These are phyloP conservation scores for Argyra leucocephala DNA, from an alignment of 2,888 invertebrate genomes.

Conservation along the genomic window DNA sequence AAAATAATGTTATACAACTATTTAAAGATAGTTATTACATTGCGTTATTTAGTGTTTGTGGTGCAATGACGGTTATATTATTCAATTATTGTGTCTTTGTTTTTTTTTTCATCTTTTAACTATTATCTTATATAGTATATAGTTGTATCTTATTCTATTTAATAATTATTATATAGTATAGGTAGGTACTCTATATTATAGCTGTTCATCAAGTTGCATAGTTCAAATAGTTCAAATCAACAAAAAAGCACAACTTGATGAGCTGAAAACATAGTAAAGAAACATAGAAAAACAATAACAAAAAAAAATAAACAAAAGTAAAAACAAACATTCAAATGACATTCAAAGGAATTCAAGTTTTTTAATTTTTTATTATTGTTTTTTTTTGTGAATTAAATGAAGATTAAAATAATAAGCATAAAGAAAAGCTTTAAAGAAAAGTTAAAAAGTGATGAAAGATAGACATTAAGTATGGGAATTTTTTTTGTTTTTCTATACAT, in stretches of 20 bases:
- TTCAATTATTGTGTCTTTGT: neutral
- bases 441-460: too few species aligned
- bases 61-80: neutral
- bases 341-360: neutral
- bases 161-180: neutral
- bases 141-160: too few species aligned
- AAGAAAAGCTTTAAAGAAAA: too few species aligned
- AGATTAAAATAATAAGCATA: too few species aligned
- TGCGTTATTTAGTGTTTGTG: neutral
- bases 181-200: neutral
- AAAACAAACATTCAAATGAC: neutral
- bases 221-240: slow-evolving; percentile 11
- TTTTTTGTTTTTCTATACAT: too few species aligned
- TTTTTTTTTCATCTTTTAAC: neutral
- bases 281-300: neutral
- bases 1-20: too few species aligned
- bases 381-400: too few species aligned
- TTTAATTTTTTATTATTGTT: too few species aligned
- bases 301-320: neutral
- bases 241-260: neutral
- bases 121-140: neutral
- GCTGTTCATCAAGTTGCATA: neutral
- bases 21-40: too few species aligned
- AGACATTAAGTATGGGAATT: too few species aligned
- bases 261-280: neutral